Evolutionary conservation across 2,113 vertebrate species (phyloP).

Genomic region (Mustela nigripes): DNA sequence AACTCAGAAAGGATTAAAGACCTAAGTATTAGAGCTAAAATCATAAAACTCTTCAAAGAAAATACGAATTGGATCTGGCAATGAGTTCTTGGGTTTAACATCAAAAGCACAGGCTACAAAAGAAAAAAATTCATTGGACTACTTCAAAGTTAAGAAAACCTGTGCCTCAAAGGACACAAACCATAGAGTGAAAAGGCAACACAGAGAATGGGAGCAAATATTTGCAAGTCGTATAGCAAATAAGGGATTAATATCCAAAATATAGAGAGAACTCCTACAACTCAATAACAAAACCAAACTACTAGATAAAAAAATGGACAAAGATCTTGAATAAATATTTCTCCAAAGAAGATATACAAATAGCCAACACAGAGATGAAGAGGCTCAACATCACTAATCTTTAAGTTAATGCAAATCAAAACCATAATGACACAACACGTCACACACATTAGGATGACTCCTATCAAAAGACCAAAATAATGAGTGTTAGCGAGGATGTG

Average conservation of each 20-base stretch:
- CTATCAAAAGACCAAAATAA: neutral
- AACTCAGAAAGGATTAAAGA: neutral
- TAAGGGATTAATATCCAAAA: neutral
- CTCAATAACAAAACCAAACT: neutral
- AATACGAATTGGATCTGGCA: neutral
- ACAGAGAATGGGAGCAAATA: neutral
- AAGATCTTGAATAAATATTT: neutral
- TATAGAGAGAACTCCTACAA: neutral
- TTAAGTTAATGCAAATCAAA: neutral
- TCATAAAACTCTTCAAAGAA: neutral
- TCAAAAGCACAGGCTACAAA: neutral
- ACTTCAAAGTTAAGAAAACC: neutral
- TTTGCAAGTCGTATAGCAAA: neutral
- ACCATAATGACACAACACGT: neutral
- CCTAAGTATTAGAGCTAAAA: neutral
- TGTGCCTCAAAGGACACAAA: neutral
- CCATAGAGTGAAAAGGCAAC: neutral
- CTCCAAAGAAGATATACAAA: neutral
- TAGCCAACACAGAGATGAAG: neutral
- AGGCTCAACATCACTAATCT: neutral
- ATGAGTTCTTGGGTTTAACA: neutral
- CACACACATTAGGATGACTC: neutral
- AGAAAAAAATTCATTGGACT: neutral
- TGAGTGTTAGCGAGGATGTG: neutral
- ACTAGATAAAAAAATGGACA: neutral